Base-by-base conservation (phyloP, 2,888 invertebrate species). In the Plebejus argus region DNA sequence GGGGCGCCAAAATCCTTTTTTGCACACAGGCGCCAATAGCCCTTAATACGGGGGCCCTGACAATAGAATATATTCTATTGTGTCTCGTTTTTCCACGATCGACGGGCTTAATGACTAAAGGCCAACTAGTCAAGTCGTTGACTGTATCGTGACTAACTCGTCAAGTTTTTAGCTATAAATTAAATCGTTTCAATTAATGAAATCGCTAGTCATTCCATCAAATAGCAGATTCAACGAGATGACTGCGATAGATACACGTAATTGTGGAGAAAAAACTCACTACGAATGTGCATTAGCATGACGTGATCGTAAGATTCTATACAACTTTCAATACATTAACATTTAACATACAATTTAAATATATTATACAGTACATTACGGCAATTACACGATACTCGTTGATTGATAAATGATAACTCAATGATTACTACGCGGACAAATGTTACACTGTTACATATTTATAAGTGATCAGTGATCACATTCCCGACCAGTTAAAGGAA, bases 341-440 rank as follows among this genome's bases (percentile, higher is more conserved):
- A 72, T 72, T 49, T 23, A 72, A 3, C 49, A 72, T 72, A 72
- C 39, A 20, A n/a, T n/a, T n/a, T 72, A 23, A 71, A 71, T 39
- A 39, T 5, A 72, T 39, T 5, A 72, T 39, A 45, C 71, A 39
- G n/a, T 39, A 45, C 23, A 53, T 66, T 66, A 74, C 49, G 10
- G 53, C 49, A 53, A 74, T 49, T 74, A 49, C 53, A 49, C 18
- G 74, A 74, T 74, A 53, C 15, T 23, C n/a, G 23, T 49, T 49
- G 45, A 74, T 74, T 53, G 74, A 74, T 74, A 74, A 74, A 53
- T 53, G 74, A 74, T 74, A 74, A 49, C 49, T 74, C 74, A 74
- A 74, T 74, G 74, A 74, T 53, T 74, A 74, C 74, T 49, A 15
- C 15, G 23, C 20, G 28, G 7, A 74, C 28, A 28, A 53, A 74